A percentile compares a stretch with the other conserved stretches of the same genome.
Evolutionary conservation across 2,797 vertebrate species (phyloP).

Genomic region (Protosalanx chinensis): DNA sequence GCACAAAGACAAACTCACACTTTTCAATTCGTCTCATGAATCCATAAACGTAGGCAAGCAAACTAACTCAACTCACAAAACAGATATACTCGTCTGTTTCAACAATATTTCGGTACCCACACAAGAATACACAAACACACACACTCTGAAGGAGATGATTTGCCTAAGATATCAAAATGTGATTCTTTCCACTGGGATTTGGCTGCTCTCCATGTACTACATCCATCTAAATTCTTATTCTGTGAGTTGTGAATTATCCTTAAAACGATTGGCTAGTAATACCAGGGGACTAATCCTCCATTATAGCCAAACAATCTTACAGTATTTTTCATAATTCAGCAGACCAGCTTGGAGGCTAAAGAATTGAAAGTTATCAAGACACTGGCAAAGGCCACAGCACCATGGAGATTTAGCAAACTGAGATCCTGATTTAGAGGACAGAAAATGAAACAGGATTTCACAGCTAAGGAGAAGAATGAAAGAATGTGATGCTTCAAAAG

Average conservation of each 20-base stretch:
- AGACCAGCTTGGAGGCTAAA: slow-evolving; percentile 31
- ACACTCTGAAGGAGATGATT: not conserved
- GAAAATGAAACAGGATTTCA: slow-evolving; percentile 44
- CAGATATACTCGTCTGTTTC: no score
- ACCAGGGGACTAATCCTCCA: not conserved
- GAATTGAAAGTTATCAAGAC: slow-evolving; percentile 31
- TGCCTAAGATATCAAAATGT: not conserved
- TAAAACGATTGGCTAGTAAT: no score
- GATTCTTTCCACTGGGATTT: no score
- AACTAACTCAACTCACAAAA: not conserved
- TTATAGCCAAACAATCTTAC: not conserved
- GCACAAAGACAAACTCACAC: not conserved
- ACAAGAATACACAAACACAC: not conserved
- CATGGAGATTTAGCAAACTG: slow-evolving; percentile 22
- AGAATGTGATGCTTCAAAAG: slow-evolving; percentile 1
- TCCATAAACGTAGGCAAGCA: not conserved
- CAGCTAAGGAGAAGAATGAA: not conserved
- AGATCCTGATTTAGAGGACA: slow-evolving; percentile 38
- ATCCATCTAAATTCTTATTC: no score
- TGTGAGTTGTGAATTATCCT: no score
- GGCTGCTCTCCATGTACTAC: no score
- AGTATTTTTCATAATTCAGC: not conserved
- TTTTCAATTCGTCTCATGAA: not conserved
- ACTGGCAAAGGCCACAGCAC: slow-evolving; percentile 28
- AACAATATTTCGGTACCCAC: not conserved